Evolutionary conservation across 2,888 invertebrate species (phyloP).

Genomic region (Synanthedon andrenaeformis): DNA sequence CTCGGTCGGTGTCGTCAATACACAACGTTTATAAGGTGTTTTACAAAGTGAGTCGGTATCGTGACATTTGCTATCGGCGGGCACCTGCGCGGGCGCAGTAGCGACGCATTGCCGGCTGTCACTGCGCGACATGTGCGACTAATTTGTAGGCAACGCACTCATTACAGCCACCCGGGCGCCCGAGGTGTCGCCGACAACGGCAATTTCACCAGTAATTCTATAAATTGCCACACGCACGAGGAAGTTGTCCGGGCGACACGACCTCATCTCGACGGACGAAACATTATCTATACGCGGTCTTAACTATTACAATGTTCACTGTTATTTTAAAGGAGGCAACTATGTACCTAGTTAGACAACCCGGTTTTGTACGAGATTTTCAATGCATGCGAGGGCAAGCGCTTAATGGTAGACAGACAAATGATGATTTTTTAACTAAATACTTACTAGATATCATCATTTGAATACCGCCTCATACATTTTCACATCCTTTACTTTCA

Average conservation of each 20-base stretch:
- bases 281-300: too few relatives aligned
- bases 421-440: too few relatives aligned
- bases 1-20: background rate
- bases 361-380: too few relatives aligned
- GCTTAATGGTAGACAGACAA: too few relatives aligned
- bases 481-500: too few relatives aligned
- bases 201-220: constrained; percentile 56
- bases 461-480: too few relatives aligned
- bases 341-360: too few relatives aligned
- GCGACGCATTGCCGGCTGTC: constrained; percentile 49
- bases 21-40: background rate
- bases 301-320: too few relatives aligned
- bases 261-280: constrained; percentile 20
- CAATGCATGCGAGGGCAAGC: too few relatives aligned
- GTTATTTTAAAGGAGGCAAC: too few relatives aligned
- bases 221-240: constrained; percentile 53
- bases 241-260: constrained; percentile 31
- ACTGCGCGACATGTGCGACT: constrained; percentile 59
- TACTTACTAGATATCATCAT: too few relatives aligned
- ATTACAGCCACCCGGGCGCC: constrained; percentile 50
- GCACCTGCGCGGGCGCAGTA: constrained; percentile 10
- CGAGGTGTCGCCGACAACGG: constrained; percentile 54
- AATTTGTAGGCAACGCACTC: constrained; percentile 60
- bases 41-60: constrained; percentile 9
- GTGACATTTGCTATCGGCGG: constrained; percentile 6